Conservation (phyloP, 2,797 vertebrate species). For the Orientallactaga sibirica region DNA sequence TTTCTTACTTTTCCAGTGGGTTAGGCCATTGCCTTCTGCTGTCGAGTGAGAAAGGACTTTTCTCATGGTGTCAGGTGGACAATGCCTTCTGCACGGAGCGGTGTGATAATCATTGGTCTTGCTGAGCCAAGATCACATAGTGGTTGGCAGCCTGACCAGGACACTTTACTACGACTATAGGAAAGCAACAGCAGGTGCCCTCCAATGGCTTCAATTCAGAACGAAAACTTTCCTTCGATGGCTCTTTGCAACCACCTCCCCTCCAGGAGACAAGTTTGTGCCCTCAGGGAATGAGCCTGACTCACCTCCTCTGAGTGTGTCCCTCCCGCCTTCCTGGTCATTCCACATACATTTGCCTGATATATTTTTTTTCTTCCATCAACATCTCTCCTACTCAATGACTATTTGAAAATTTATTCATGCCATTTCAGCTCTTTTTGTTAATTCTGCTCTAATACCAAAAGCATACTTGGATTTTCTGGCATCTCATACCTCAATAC, state of each 20-base stretch:
- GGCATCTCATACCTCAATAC: conserved; percentile 31
- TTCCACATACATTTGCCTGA: not conserved
- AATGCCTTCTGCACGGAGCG: too few relatives aligned
- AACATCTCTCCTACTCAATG: not conserved
- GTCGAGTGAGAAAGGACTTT: not conserved
- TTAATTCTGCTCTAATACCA: conserved; percentile 55
- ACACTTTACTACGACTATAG: not conserved
- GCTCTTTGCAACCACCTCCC: not conserved
- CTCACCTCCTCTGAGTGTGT: too few relatives aligned
- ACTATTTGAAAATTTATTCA: conserved; percentile 55
- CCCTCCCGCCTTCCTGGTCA: not conserved
- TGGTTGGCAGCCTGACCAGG: not conserved
- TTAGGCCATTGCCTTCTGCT: not conserved
- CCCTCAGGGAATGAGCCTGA: not conserved
- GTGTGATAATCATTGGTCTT: not conserved
- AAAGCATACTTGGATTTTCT: conserved; percentile 67
- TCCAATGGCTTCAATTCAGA: not conserved
- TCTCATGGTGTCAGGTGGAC: not conserved
- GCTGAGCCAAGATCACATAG: rapidly evolving
- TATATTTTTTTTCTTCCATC: not conserved
- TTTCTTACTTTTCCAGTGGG: not conserved
- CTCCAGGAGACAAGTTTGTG: not conserved
- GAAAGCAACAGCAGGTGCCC: not conserved
- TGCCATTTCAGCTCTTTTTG: conserved; percentile 65
- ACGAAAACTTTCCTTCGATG: not conserved